Base-by-base conservation (phyloP, 2,113 vertebrate genomes). In the Etheostoma cragini region DNA sequence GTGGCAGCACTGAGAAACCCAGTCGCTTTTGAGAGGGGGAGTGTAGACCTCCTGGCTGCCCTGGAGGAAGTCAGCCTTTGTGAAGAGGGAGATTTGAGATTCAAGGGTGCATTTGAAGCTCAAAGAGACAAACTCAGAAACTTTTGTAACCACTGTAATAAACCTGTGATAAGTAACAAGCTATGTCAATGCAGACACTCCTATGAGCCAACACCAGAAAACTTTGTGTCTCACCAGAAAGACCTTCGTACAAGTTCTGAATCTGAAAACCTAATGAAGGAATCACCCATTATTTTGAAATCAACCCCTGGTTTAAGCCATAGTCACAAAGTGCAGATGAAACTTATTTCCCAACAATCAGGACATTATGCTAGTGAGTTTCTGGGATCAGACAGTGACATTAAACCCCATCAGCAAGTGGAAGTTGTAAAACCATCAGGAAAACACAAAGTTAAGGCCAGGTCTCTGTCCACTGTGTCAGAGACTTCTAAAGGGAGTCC, bases 1-100 rank as follows among this genome's bases (percentile, higher is more conserved):
- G 24, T 96, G 73, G 95, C 89, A 0, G 94, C 95, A 0, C 91
- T 96, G 21, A 94, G 94, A 88, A 96, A 96, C 79, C 96, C 96
- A 0, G 92, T 95, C 6, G 81, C 83, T 65, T 95, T 96, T 1
- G 92, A 94, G 71, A 94, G 92, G 1, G 93, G 92, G 10, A 90
- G 90, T 6, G 90, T 91, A 8, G 91, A 92, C 33, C 83, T 89
- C 80, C 77, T 95, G 1, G 86, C 90, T 21, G 93, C 94, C 12
- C 76, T 96, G 69, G 95, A 96, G 61, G 95, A 97, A 84, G 72
- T 86, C 0, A 24, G 87, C 49, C 72, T 88, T 17, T 82, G 84
- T 0, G 89, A 93, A 0, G 67, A 61, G 4, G 83, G 62, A 33
- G 88, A 88, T 13, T 38, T 80, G 24, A 80, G 47, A 24, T 77